Evolutionary conservation across 2,113 vertebrate genomes (phyloP), one percentile per base, ranked within the genome.

Genomic region (Nannospalax galili): DNA sequence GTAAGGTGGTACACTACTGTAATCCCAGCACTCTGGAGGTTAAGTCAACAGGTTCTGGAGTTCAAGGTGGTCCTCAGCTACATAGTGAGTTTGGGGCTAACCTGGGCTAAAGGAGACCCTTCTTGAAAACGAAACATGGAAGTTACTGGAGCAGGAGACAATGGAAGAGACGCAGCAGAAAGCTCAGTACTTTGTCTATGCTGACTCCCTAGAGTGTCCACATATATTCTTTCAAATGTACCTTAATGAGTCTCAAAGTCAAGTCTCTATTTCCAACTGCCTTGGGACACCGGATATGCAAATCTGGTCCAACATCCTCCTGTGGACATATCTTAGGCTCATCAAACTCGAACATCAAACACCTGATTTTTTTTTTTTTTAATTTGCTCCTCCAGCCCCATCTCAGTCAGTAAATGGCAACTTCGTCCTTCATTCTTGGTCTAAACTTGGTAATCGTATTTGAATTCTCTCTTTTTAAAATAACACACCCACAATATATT

Each of bases 291-390:
- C 1, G 74, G 81, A 67, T 62, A 65, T 82, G 15, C 42, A 16
- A 40, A 35, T 82, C 73, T 77, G 81, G 42, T 26, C 65, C 26
- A 48, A 37, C 58, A 72, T 67, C 40, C 88, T 88, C 35, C 79
- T 11, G 17, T 1, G 24, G 24, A 72, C 19, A n/a, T n/a, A 4
- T 72, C 26, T 77, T 26, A 87, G 20, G 52, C 32, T 42, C 26
- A 58, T 62, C 45, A 92, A 89, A 80, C 6, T 37, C 37, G 69
- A 84, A 92, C 92, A 87, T 16, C 67, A 93, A 88, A 80, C 11
- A 62, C 79, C n/a, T n/a, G n/a, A n/a, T n/a, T n/a, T n/a, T n/a
- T n/a, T n/a, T 64, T 58, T 87, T 74, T 78, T 67, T 32, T 32
- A 77, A 60, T 37, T 60, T 80, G 78, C 22, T 6, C 22, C 2